Base-by-base conservation (phyloP, 2,888 invertebrate species). In the Penaeus monodon region DNA sequence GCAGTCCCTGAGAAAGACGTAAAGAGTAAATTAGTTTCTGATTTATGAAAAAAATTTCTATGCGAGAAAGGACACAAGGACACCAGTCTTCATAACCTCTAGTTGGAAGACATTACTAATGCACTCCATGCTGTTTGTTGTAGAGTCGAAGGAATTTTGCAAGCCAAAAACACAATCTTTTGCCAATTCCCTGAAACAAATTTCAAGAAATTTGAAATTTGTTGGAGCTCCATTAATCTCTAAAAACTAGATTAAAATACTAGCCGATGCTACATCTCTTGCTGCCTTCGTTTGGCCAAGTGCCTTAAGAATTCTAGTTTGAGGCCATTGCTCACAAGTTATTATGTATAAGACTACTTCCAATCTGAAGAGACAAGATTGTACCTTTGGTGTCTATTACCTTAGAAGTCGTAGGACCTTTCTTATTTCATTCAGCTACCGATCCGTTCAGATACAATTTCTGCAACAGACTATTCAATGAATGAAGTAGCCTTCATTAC, bases 321-420 rank as follows among this genome's bases (percentile, higher is more conserved):
- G 14, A 85, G n/a, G 8, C 33, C 57, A 1, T 33, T 29, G 0
- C 2, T 29, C 85, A n/a, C 79, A 80, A 1, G 85, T 85, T 65
- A 85, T 73, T 27, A 80, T 49, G 65, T 85, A 85, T 20, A n/a
- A 85, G 64, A 24, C 85, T 79, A 85, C 85, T 77, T 1, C 85
- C 85, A 44, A 63, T n/a, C 80, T 85, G 74, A 4, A 49, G 49
- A 7, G 7, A 12, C 10, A 49, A 1, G 7, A 12, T 8, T 2
- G 2, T 49, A 1, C 3, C 2, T n/a, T 33, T 33, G 2, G 3
- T 1, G 3, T 3, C 1, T 33, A 3, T n/a, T 2, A 33, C 1
- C 33, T 33, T 33, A 2, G 7, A 49, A 49, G n/a, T n/a, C n/a
- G 6, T 49, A 49, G 0, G 6, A 1, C 7, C 49, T 49, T 49